Conservation (phyloP, 2,113 vertebrate genomes). For the human (Homo sapiens) region GRCh38 chrX:117703501-117704000, state of each 20-base stretch:
- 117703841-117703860: not conserved
- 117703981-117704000: not conserved
- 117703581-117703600: not conserved
- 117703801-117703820: not conserved
- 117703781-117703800: not conserved
- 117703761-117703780: not conserved
- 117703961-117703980: not conserved
- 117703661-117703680: not conserved
- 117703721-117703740: not conserved
- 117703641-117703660: not conserved
- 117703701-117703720: not conserved
- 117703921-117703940: not conserved
- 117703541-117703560: not conserved
- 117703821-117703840: not conserved
- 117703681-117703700: not conserved
- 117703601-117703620: not conserved
- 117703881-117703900: not conserved
- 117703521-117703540: not conserved
- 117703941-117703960: not conserved
- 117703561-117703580: not conserved
- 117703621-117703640: not conserved
- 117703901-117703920: not conserved
- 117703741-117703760: not conserved
- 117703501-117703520: not conserved
- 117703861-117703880: not conserved